phyloP scores from a whole-genome alignment of 1,140 invertebrate species.

The Camponotus pennsylvanicus region DNA sequence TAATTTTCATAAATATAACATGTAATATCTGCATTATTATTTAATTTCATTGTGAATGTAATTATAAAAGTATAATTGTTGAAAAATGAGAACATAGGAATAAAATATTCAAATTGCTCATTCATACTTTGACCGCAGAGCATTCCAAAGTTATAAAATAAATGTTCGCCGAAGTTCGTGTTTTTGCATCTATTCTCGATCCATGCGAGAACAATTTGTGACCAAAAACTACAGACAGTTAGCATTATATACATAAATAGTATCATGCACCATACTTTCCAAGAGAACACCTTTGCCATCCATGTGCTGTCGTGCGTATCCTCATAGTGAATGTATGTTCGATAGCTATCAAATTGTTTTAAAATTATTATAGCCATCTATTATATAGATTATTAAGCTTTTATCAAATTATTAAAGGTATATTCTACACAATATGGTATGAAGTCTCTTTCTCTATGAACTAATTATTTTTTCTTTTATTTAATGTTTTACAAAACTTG shows the following conservation, averaged over 20 bases:
- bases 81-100: not conserved
- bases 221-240: slow-evolving; percentile 1
- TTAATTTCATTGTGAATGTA: not conserved
- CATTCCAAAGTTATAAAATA: slow-evolving; percentile 51
- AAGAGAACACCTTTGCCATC: slow-evolving; percentile 22
- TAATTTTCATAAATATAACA: not conserved
- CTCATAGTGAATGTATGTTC: not conserved
- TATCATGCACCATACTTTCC: slow-evolving; percentile 30
- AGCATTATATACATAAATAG: not conserved
- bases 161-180: slow-evolving; percentile 3
- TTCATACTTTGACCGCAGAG: slow-evolving; percentile 47
- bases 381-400: not conserved
- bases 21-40: not conserved
- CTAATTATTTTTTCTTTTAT: not conserved
- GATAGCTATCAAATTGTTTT: slow-evolving; percentile 31
- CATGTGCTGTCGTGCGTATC: not conserved
- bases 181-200: not conserved
- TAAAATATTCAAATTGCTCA: not conserved
- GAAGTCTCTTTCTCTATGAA: not conserved
- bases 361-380: not conserved
- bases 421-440: not conserved
- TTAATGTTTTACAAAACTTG: not conserved
- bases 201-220: not conserved
- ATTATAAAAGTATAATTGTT: not conserved
- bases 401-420: not conserved